A percentile compares a stretch with the other conserved stretches of the same genome.
phyloP scores from a whole-genome alignment of 1,140 invertebrate species.

The Drosophila malerkotliana region DNA sequence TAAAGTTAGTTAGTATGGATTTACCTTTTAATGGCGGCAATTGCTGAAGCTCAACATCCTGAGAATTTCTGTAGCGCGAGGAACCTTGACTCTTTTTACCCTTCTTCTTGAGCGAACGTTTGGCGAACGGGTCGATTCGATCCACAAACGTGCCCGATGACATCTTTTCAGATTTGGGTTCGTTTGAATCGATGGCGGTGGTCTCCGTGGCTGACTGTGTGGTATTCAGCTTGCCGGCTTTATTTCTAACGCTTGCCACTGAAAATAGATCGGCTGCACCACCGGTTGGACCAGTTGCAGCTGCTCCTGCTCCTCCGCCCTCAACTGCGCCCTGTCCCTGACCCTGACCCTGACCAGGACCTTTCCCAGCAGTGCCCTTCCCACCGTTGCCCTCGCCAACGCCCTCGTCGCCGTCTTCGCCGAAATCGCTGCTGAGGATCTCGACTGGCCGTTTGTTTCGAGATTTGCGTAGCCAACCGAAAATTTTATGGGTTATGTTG shows the following conservation, averaged over 20 bases:
- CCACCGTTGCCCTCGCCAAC: slow-evolving; percentile 56
- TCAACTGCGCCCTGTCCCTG: slow-evolving; percentile 45
- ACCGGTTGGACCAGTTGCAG: slow-evolving; percentile 21
- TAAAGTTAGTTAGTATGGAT: too few relatives aligned
- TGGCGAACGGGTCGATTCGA: slow-evolving; percentile 97
- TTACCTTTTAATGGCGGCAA: slow-evolving; percentile 94
- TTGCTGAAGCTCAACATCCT: slow-evolving; percentile 94
- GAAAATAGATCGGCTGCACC: slow-evolving; percentile 57
- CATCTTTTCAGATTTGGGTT: slow-evolving; percentile 86
- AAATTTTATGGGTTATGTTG: slow-evolving; percentile 83
- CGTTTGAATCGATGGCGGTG: slow-evolving; percentile 78
- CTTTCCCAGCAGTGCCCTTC: not conserved
- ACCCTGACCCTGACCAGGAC: not conserved
- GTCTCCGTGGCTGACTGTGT: slow-evolving; percentile 80
- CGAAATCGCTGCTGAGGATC: slow-evolving; percentile 75
- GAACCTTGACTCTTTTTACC: slow-evolving; percentile 96
- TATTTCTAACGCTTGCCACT: slow-evolving; percentile 71
- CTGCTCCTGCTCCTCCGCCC: slow-evolving; percentile 31
- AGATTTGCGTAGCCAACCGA: slow-evolving; percentile 76
- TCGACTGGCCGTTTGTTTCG: slow-evolving; percentile 77
- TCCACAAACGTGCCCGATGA: slow-evolving; percentile 95
- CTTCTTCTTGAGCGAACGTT: slow-evolving; percentile 96
- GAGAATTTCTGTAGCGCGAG: slow-evolving; percentile 94
- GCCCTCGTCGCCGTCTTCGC: slow-evolving; percentile 73
- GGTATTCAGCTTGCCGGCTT: slow-evolving; percentile 81